Evolutionary conservation across 2,888 invertebrate genomes (phyloP).

Genomic region (Pilophorus perplexus): DNA sequence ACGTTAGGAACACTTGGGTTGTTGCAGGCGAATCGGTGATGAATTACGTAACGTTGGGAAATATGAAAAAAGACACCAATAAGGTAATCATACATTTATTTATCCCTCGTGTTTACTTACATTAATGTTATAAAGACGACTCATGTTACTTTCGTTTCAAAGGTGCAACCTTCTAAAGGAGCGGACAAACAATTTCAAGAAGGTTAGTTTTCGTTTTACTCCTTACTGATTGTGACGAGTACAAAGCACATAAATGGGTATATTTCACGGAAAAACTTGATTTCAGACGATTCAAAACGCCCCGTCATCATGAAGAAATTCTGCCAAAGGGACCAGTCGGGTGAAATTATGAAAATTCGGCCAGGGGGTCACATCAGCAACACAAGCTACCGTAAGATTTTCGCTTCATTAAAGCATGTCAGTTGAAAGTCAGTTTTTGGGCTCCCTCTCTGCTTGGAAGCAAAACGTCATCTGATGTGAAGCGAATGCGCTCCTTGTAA

Average conservation of each 20-base stretch:
- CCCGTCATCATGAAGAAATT: conserved; percentile 45
- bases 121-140: background rate
- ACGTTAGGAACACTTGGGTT: conserved; percentile 73
- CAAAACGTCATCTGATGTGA: too few species aligned
- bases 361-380: conserved; percentile 35
- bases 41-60: conserved; percentile 51
- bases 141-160: background rate
- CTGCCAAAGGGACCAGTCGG: conserved; percentile 43
- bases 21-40: conserved; percentile 73
- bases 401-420: too few species aligned
- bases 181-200: background rate
- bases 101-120: too few species aligned
- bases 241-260: too few species aligned
- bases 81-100: conserved; percentile 7
- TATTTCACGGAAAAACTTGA: too few species aligned
- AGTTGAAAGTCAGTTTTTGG: too few species aligned
- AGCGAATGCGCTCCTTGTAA: too few species aligned
- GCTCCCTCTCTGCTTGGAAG: too few species aligned
- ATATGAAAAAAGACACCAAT: background rate
- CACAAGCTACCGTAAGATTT: too few species aligned
- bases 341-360: conserved; percentile 42
- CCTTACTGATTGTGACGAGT: too few species aligned
- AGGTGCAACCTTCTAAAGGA: background rate
- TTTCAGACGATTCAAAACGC: conserved; percentile 39
- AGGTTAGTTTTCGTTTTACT: background rate